Percentiles rank a stretch among this genome's conserved stretches.
phyloP scores from a whole-genome alignment of 2,888 invertebrate genomes.

The Mythimna impura region DNA sequence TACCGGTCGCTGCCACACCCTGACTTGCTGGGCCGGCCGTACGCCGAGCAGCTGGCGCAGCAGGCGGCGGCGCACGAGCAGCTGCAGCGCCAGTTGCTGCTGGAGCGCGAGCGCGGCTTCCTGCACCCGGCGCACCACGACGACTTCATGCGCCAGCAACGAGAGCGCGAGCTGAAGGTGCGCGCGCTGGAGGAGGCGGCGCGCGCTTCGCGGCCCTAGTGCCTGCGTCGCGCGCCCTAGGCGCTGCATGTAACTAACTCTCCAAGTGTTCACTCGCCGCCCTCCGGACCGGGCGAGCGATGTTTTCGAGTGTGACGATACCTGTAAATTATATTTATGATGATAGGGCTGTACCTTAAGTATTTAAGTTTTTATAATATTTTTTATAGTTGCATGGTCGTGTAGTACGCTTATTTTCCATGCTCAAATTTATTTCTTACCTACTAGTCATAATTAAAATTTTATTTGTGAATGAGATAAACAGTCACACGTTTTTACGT shows the following conservation, averaged over 20 bases:
- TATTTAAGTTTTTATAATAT: constrained; percentile 83
- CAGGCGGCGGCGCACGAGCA: constrained; percentile 96
- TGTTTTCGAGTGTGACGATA: constrained; percentile 79
- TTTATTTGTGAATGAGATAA: constrained; percentile 79
- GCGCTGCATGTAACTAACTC: constrained; percentile 59
- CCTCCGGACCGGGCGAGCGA: constrained; percentile 61
- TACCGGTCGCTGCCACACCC: constrained; percentile 94
- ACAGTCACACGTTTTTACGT: constrained; percentile 74
- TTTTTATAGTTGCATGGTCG: constrained; percentile 89
- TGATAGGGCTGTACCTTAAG: constrained; percentile 71
- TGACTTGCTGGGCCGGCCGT: constrained; percentile 94
- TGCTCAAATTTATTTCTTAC: constrained; percentile 90
- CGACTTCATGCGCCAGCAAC: constrained; percentile 93
- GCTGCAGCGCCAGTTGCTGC: constrained; percentile 95
- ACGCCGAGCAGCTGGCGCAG: constrained; percentile 95
- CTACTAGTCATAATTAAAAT: constrained; percentile 88
- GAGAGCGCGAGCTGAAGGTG: constrained; percentile 96
- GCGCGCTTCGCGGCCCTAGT: constrained; percentile 90
- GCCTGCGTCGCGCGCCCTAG: constrained; percentile 53
- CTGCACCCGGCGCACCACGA: constrained; percentile 90
- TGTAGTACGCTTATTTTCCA: constrained; percentile 88
- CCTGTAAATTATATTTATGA: constrained; percentile 87
- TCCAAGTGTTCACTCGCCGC: constrained; percentile 60
- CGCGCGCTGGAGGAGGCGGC: constrained; percentile 96
- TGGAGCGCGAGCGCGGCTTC: constrained; percentile 94